Conservation (phyloP, 2,113 vertebrate species). For the Canis aureus region DNA sequence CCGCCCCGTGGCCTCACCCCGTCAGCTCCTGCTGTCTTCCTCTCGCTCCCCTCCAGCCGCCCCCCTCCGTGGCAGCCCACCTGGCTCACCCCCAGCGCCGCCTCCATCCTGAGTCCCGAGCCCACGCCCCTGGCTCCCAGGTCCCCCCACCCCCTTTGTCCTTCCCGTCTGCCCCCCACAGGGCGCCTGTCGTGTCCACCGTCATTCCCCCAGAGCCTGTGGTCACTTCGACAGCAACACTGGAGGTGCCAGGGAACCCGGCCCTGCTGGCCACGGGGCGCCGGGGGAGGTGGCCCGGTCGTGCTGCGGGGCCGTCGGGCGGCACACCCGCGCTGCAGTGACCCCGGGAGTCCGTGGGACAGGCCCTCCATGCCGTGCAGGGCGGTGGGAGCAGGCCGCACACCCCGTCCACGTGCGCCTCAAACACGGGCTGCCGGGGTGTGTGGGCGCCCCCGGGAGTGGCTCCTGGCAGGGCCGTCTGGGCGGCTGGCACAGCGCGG, state of each 20-base stretch:
- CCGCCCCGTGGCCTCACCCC: accelerated
- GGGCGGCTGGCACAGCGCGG: neutral
- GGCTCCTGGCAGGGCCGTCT: neutral
- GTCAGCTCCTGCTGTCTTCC: neutral
- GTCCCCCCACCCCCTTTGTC: accelerated
- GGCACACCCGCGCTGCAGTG: accelerated
- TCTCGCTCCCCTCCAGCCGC: neutral
- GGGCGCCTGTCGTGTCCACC: neutral
- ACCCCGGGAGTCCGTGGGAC: neutral
- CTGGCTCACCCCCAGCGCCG: accelerated
- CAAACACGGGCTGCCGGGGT: accelerated
- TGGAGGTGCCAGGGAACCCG: neutral
- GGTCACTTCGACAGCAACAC: neutral
- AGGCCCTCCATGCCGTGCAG: neutral
- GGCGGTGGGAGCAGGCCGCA: neutral
- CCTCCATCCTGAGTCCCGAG: neutral
- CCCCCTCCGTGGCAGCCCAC: neutral
- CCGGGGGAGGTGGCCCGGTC: accelerated
- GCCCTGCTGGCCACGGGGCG: neutral
- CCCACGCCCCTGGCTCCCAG: neutral
- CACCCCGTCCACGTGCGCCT: accelerated
- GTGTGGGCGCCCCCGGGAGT: neutral
- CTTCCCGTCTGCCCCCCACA: neutral
- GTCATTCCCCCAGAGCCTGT: neutral
- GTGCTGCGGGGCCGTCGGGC: neutral